Percentiles rank a stretch among this genome's conserved stretches.
phyloP scores from a whole-genome alignment of 2,888 invertebrate species.

The Fissipunctia ypsillon region DNA sequence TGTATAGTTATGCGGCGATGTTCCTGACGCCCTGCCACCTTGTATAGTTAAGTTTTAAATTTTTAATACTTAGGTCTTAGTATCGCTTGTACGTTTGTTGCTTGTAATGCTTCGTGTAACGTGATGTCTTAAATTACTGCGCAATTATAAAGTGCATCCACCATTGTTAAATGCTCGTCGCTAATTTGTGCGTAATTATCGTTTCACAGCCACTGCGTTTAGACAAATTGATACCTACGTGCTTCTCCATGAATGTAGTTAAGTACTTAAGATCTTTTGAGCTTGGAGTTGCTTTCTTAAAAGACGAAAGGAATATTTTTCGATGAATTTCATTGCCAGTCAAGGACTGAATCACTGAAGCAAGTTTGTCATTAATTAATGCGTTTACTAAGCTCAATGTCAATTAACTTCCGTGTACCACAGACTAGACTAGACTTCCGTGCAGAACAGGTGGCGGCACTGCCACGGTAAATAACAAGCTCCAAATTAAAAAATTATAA shows the following conservation, averaged over 20 bases:
- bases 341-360: no score
- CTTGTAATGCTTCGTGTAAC: background rate
- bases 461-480: no score
- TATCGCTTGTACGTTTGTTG: background rate
- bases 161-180: conserved; percentile 29
- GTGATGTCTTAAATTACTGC: background rate
- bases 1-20: no score
- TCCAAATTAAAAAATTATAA: no score
- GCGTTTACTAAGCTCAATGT: no score
- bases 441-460: no score
- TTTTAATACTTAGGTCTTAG: no score
- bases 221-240: conserved; percentile 2
- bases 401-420: no score
- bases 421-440: no score
- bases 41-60: no score
- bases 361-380: no score
- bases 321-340: background rate
- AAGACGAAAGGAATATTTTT: background rate
- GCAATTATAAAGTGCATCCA: conserved; percentile 33
- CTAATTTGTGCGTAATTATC: conserved; percentile 33
- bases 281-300: background rate
- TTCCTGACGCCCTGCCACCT: no score
- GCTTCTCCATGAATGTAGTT: conserved; percentile 8
- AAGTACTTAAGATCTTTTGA: background rate
- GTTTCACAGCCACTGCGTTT: conserved; percentile 33